These are phyloP conservation scores for Ectemnius cavifrons DNA, from an alignment of 2,888 invertebrate genomes.

Conservation along the genomic window DNA sequence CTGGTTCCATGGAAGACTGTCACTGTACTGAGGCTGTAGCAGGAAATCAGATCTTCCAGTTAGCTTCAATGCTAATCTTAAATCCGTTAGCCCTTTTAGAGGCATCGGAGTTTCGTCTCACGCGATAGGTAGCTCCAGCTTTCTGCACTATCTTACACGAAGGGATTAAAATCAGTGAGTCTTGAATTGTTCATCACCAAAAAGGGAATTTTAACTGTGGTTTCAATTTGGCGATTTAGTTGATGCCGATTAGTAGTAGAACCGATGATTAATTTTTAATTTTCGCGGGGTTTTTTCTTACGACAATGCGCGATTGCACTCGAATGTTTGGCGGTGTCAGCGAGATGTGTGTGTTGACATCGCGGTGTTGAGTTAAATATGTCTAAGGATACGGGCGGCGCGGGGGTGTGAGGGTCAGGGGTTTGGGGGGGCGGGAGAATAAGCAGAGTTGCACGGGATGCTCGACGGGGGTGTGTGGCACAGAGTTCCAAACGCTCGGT, in stretches of 20 bases:
- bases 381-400: conserved; percentile 42
- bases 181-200: background rate
- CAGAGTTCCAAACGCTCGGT: conserved; percentile 78
- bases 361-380: background rate
- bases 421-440: background rate
- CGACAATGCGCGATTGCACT: conserved; percentile 6
- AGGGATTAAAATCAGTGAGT: conserved; percentile 22
- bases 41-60: background rate
- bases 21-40: conserved; percentile 15
- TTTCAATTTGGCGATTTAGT: conserved; percentile 10
- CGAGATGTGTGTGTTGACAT: background rate
- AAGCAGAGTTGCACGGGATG: conserved; percentile 53
- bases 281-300: background rate
- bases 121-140: conserved; percentile 34
- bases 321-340: conserved; percentile 11
- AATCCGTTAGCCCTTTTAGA: background rate
- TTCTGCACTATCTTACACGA: conserved; percentile 9
- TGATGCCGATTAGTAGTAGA: background rate
- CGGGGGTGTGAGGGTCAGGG: conserved; percentile 40
- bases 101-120: conserved; percentile 22
- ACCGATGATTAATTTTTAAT: background rate
- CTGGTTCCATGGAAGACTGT: conserved; percentile 44
- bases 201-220: too few species aligned
- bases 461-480: conserved; percentile 73
- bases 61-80: background rate